Evolutionary conservation across 37 sponge, comb jelly and placozoan genomes (phyloP).

Genomic region (Agelas oroides): DNA sequence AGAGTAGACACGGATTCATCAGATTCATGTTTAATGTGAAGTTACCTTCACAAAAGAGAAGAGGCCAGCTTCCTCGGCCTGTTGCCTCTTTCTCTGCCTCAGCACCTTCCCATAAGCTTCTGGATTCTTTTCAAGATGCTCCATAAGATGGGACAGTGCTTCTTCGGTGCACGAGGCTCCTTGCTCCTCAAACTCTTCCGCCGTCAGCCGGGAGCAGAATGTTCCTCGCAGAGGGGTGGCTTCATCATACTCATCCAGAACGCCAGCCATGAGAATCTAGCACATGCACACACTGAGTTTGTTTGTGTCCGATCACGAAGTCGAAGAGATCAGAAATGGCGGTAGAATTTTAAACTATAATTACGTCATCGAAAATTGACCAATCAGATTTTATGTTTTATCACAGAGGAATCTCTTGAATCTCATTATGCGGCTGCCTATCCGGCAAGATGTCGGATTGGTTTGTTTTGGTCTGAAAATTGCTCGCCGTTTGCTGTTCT

Average conservation of each 20-base stretch:
- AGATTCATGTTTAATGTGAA: too few species aligned
- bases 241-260: conserved; percentile 82
- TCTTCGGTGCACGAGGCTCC: conserved; percentile 46
- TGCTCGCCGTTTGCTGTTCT: not conserved
- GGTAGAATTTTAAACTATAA: not conserved
- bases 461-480: too few species aligned
- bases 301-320: not conserved
- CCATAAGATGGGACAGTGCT: conserved; percentile 57
- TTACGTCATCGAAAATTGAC: conserved; percentile 1
- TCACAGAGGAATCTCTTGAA: not conserved
- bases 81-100: conserved; percentile 42
- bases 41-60: conserved; percentile 66
- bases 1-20: too few species aligned
- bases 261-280: conserved; percentile 56
- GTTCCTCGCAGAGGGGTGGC: conserved; percentile 64
- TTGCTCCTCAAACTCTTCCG: conserved; percentile 63
- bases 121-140: conserved; percentile 72
- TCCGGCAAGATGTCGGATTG: conserved; percentile 16
- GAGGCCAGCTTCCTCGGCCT: conserved; percentile 55
- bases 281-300: not conserved
- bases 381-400: conserved; percentile 4
- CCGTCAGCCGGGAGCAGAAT: conserved; percentile 55
- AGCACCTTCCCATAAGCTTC: conserved; percentile 39
- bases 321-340: too few species aligned
- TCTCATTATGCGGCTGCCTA: not conserved